phyloP scores from a whole-genome alignment of 2,113 vertebrate genomes.

The Oncorhynchus masou region DNA sequence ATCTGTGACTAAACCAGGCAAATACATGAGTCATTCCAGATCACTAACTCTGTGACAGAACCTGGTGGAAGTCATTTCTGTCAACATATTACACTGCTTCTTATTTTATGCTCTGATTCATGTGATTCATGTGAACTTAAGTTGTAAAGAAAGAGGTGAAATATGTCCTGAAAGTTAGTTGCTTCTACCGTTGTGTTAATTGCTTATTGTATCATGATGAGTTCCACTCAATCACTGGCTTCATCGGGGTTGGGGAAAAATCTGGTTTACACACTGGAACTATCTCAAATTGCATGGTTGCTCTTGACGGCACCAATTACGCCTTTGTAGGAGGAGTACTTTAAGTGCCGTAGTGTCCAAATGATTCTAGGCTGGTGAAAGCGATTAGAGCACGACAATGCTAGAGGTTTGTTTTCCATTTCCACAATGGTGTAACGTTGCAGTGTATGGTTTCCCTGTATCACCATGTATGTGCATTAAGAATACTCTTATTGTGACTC shows the following conservation, averaged over 20 bases:
- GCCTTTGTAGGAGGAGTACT: slow-evolving; percentile 9
- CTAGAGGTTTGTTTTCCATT: neutral
- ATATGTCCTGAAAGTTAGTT: neutral
- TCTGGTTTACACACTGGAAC: slow-evolving; percentile 22
- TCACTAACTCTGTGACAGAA: slow-evolving; percentile 22
- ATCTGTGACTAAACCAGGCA: slow-evolving; percentile 48
- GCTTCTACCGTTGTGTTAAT: neutral
- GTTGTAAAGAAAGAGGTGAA: neutral
- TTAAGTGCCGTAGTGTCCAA: slow-evolving; percentile 17
- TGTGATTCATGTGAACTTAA: neutral
- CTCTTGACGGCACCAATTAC: slow-evolving; percentile 17
- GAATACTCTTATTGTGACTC: too few relatives aligned
- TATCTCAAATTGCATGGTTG: slow-evolving; percentile 12
- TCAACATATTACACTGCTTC: neutral
- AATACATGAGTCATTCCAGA: slow-evolving; percentile 46
- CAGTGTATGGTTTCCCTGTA: too few relatives aligned
- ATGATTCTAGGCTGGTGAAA: neutral
- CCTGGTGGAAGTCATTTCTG: slow-evolving; percentile 6
- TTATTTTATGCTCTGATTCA: neutral
- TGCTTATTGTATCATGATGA: slow-evolving; percentile 11
- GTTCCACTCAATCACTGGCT: slow-evolving; percentile 23
- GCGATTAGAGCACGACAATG: neutral
- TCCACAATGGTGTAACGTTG: neutral
- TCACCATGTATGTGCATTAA: too few relatives aligned
- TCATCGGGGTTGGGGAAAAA: slow-evolving; percentile 4